phyloP scores from a whole-genome alignment of 23 tunicate species.

The Trididemnum nubilum region DNA sequence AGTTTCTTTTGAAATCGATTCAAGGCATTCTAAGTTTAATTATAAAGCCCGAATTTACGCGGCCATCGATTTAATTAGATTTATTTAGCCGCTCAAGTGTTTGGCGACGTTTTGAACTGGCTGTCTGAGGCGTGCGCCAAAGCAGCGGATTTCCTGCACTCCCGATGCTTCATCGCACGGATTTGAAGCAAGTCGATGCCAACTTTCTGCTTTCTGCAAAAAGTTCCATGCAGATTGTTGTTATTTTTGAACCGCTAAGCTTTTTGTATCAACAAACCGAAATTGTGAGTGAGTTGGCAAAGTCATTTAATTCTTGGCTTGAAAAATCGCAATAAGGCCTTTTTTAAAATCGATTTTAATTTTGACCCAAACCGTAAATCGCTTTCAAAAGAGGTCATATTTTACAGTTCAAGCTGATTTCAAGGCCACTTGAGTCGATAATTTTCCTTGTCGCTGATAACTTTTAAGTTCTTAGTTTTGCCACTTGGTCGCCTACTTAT shows the following conservation, averaged over 20 bases:
- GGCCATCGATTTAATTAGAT: neutral
- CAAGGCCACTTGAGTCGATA: neutral
- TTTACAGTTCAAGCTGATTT: neutral
- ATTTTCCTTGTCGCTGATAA: constrained; percentile 1
- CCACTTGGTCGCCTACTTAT: neutral
- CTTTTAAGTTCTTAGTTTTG: constrained; percentile 7
- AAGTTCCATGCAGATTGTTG: too few species aligned
- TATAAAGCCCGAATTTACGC: neutral
- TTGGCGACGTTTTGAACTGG: neutral
- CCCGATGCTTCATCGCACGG: neutral
- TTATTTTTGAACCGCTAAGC: too few species aligned
- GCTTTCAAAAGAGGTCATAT: too few species aligned
- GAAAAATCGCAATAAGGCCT: too few species aligned
- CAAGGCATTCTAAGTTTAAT: neutral
- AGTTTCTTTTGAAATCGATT: neutral
- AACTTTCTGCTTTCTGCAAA: too few species aligned
- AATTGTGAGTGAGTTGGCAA: too few species aligned
- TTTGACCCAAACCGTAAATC: too few species aligned
- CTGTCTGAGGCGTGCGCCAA: neutral
- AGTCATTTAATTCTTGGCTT: too few species aligned
- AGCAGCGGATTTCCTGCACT: neutral
- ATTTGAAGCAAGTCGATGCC: too few species aligned
- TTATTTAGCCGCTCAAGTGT: neutral
- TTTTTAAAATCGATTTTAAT: too few species aligned
- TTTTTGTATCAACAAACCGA: too few species aligned